A percentile compares a stretch with the other conserved stretches of the same genome.
Evolutionary conservation across 2,113 vertebrate species (phyloP).

Genomic region (Malurus cyaneus): DNA sequence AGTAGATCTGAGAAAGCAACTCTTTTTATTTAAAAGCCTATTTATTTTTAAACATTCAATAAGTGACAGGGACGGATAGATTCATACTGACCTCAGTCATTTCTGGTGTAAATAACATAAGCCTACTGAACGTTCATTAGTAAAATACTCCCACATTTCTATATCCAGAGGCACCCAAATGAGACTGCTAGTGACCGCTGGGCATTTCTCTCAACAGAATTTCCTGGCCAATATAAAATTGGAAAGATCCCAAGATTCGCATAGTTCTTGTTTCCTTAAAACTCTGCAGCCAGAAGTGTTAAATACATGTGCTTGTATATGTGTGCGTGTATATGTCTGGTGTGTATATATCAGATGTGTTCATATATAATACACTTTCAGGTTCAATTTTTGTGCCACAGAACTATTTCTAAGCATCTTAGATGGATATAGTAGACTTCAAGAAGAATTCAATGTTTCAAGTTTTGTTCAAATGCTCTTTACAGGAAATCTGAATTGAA

Average conservation of each 20-base stretch:
- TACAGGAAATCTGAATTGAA: background rate
- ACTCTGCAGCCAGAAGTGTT: background rate
- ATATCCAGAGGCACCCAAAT: background rate
- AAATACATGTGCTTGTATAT: background rate
- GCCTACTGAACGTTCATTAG: background rate
- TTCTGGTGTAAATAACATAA: background rate
- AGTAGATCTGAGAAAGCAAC: background rate
- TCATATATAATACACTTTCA: background rate
- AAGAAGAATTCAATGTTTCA: background rate
- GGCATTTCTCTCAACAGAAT: background rate
- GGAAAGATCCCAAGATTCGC: background rate
- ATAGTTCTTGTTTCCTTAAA: background rate
- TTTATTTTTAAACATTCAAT: background rate
- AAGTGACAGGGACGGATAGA: background rate
- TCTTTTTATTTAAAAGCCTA: background rate
- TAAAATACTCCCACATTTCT: background rate
- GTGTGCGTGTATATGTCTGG: accelerated
- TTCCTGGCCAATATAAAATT: background rate
- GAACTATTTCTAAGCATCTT: background rate
- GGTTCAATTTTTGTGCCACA: background rate
- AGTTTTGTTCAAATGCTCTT: background rate
- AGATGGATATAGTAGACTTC: background rate
- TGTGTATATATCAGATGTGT: background rate
- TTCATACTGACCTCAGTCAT: background rate
- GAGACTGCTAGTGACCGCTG: background rate